These are phyloP conservation scores for Solenopsis invicta DNA, from an alignment of 1,140 invertebrate genomes.

Conservation along the genomic window DNA sequence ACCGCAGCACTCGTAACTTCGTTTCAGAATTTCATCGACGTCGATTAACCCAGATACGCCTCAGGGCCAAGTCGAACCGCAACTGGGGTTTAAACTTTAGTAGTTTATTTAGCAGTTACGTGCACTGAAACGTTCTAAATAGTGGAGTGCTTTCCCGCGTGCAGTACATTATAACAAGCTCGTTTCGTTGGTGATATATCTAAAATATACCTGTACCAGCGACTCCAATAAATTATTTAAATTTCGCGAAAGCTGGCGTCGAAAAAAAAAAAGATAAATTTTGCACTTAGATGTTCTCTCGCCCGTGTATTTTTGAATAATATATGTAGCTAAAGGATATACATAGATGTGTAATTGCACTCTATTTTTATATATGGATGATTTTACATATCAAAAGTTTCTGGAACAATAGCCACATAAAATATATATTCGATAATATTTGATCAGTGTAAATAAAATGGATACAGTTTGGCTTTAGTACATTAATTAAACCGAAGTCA, in stretches of 20 bases:
- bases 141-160: conserved; percentile 53
- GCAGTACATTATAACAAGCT: conserved; percentile 59
- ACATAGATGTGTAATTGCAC: neutral
- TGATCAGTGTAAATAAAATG: conserved; percentile 40
- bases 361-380: neutral
- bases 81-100: conserved; percentile 71
- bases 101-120: conserved; percentile 73
- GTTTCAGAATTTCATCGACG: conserved; percentile 74
- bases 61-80: conserved; percentile 67
- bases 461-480: conserved; percentile 6
- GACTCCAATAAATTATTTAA: conserved; percentile 47
- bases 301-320: neutral
- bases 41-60: conserved; percentile 72
- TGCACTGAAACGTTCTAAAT: conserved; percentile 64
- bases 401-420: conserved; percentile 8
- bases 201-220: conserved; percentile 27
- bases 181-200: conserved; percentile 37
- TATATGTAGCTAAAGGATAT: neutral
- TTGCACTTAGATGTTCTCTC: neutral
- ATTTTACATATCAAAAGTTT: conserved; percentile 28
- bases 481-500: conserved; percentile 18
- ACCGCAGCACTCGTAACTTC: conserved; percentile 69
- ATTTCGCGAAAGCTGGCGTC: conserved; percentile 8
- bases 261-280: neutral
- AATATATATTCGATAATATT: conserved; percentile 36